Evolutionary conservation across 2,888 invertebrate genomes (phyloP).

Genomic region (Strigamia crassipes): DNA sequence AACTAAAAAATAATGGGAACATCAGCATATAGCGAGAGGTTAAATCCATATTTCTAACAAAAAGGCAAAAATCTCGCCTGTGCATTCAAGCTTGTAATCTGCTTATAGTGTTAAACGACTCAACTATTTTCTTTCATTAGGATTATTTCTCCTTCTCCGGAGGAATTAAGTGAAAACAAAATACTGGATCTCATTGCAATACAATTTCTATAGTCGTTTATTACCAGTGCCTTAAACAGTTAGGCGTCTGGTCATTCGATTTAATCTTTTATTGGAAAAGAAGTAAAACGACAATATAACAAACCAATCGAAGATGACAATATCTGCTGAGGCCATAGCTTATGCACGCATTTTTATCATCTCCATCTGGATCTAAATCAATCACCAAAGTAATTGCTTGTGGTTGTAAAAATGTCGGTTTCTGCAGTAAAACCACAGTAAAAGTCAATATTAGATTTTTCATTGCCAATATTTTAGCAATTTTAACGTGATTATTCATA

Average conservation of each 20-base stretch:
- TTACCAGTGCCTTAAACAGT: too few relatives aligned
- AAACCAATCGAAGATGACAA: not conserved
- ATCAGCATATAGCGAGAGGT: not conserved
- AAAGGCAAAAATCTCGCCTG: constrained; percentile 18
- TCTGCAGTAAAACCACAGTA: not conserved
- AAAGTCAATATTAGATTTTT: not conserved
- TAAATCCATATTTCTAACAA: constrained; percentile 25
- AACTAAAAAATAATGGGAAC: not conserved
- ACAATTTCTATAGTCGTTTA: too few relatives aligned
- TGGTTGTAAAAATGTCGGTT: not conserved
- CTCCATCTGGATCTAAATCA: not conserved
- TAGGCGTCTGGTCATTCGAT: not conserved
- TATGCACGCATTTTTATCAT: not conserved
- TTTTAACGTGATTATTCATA: not conserved
- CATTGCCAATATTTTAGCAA: not conserved
- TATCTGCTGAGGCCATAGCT: not conserved
- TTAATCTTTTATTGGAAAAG: not conserved
- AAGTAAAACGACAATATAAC: not conserved
- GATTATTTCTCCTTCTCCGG: not conserved
- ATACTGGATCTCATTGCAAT: not conserved
- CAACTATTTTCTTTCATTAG: not conserved
- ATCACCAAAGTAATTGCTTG: not conserved
- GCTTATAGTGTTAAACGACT: constrained; percentile 31
- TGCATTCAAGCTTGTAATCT: constrained; percentile 13
- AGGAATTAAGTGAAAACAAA: not conserved